Base-by-base conservation (phyloP, 2,888 invertebrate species). In the Autographa pulchrina region DNA sequence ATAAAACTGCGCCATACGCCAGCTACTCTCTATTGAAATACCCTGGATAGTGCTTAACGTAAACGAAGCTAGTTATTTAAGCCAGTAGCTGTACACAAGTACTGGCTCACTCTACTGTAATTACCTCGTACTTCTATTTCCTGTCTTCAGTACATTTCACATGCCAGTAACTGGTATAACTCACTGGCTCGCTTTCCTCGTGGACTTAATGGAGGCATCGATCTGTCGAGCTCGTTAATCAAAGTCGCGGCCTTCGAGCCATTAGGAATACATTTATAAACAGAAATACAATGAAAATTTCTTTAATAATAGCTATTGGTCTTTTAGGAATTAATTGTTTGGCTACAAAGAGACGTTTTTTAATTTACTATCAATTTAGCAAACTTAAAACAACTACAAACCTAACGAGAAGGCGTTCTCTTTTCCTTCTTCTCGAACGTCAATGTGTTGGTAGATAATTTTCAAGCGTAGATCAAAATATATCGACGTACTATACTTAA, bases 321-420 rank as follows among this genome's bases (percentile, higher is more conserved):
- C 7, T 48, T 38, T 62, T 43, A 8, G 20, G 13, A 56, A 11
- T 25, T 13, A 20, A 25, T 11, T 20, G 13, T 20, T 20, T 25
- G 18, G 18, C 18, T 20, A 56, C 11, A 20, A 20, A 25, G 18
- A 20, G 18, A 2, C 25, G 2, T n/a, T 48, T n/a, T 48, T 48
- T 48, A n/a, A n/a, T 48, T 48, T 48, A n/a, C n/a, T 48, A 5
- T 48, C 48, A 8, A n/a, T n/a, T 7, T 48, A n/a, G 48, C 6
- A 4, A n/a, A n/a, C 20, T 18, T 52, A 0, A 32, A 18, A 43
- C 14, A 20, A 56, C 20, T 61, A 86, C 86, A 97, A 97, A 65
- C 99, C 99, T 81, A 99, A 95, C 68, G 99, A 99, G 91, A 99
- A 99, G 0, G 98, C 98, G 90, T 99, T 99, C 89, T 98, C 98